These are phyloP conservation scores for Ophthalmolycus amberensis DNA, from an alignment of 2,113 vertebrate genomes.

Conservation along the genomic window DNA sequence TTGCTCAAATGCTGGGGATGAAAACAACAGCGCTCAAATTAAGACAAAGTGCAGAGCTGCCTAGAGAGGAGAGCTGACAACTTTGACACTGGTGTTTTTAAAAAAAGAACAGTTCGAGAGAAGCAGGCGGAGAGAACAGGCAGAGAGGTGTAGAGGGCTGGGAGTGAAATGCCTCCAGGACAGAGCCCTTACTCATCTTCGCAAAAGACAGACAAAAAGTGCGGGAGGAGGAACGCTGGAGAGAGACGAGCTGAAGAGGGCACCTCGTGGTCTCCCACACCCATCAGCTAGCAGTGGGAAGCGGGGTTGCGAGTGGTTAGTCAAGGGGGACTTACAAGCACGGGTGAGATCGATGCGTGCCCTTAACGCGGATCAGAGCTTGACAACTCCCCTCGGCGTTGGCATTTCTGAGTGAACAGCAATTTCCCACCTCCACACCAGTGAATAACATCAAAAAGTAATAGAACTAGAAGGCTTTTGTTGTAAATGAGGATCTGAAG, in stretches of 20 bases:
- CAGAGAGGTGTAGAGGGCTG: slow-evolving; percentile 51
- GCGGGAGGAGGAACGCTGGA: slow-evolving; percentile 39
- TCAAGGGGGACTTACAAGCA: slow-evolving; percentile 61
- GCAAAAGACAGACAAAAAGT: slow-evolving; percentile 58
- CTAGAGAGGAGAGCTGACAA: slow-evolving; percentile 58
- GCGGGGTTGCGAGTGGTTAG: slow-evolving; percentile 64
- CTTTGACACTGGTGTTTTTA: slow-evolving; percentile 70
- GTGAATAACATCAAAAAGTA: slow-evolving; percentile 70
- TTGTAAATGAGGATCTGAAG: slow-evolving; percentile 58
- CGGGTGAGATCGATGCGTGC: slow-evolving; percentile 70
- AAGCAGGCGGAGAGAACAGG: slow-evolving; percentile 51
- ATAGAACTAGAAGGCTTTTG: slow-evolving; percentile 42
- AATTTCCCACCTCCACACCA: slow-evolving; percentile 71
- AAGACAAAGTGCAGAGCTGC: slow-evolving; percentile 68
- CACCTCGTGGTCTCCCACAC: slow-evolving; percentile 65
- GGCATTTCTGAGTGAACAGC: slow-evolving; percentile 76
- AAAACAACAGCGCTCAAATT: slow-evolving; percentile 74
- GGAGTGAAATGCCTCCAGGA: slow-evolving; percentile 76
- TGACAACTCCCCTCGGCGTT: slow-evolving; percentile 74
- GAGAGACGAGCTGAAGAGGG: slow-evolving; percentile 54
- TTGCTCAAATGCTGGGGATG: slow-evolving; percentile 58
- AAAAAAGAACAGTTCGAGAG: slow-evolving; percentile 63
- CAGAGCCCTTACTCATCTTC: slow-evolving; percentile 70
- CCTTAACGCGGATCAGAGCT: slow-evolving; percentile 76
- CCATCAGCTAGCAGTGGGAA: slow-evolving; percentile 66